Base-by-base conservation (phyloP, 2,888 invertebrate species). In the Augochlorella aurata region DNA sequence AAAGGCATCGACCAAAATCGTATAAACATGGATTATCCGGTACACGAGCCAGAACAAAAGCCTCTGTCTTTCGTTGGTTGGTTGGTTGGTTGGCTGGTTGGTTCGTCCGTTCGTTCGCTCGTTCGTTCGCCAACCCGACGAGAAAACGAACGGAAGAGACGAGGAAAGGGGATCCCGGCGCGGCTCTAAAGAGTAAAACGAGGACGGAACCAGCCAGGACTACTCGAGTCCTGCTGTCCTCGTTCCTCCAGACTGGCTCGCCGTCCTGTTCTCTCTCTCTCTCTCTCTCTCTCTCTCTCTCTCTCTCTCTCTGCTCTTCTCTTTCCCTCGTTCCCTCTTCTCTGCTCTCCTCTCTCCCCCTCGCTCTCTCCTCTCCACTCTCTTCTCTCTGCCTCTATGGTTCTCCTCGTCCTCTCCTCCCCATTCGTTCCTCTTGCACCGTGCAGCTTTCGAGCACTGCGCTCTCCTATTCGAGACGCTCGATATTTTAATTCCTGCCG, bases 401-500 rank as follows among this genome's bases (percentile, higher is more conserved):
- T 38, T 38, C 38, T 38, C 38, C 38, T 3, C 38, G 38, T 38
- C 38, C 38, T 38, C 63, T 67, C 65, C 29, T n/a, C 63, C 69
- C 16, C 58, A 44, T 45, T 50, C 73, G 77, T 49, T 45, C 47
- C 24, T 49, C 72, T 74, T 44, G 77, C 52, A 54, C 70, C 44
- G 65, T 65, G 79, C 70, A 66, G 61, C 65, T 75, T 73, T 63
- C 69, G 65, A 61, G 75, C 45, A 73, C 73, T 69, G 61, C 71
- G 61, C 65, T 75, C 73, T 70, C 49, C 79, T 54, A 54, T 74
- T 82, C 82, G 73, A 81, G 73, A 82, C 81, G 82, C 82, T 87
- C 87, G 85, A 85, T 87, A 87, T 87, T 87, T 87, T 87, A 87
- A 87, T 87, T 85, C 85, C 83, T 83, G 78, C 83, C 82, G 87